Base-by-base conservation (phyloP, 1,140 invertebrate genomes). In the Scaptodrosophila lebanonensis region DNA sequence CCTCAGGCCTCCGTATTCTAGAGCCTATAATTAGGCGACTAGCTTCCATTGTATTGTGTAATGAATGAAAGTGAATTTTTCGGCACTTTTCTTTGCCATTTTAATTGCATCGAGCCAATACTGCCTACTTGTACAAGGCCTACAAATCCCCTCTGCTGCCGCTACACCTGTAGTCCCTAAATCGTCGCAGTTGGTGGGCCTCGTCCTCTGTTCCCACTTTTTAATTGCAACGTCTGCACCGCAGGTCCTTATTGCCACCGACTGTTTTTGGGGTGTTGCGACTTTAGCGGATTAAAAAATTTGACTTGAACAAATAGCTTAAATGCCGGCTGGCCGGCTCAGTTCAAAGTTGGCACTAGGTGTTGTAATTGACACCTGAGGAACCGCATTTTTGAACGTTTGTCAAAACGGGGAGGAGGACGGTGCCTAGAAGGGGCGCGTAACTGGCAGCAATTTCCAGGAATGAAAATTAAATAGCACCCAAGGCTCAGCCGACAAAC, bases 61-160 rank as follows among this genome's bases (percentile, higher is more conserved):
- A 79, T 79, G 75, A 79, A 79, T 79, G 75, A 79, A 79, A 79
- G 76, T 70, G 75, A 79, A 53, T 66, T 73, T n/a, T 79, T 56
- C 49, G 35, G 54, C 67, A 56, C 27, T 7, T 49, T 64, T 67
- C 56, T 66, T 65, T 67, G 64, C 53, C 43, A 53, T 51, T 65
- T 65, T 60, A 73, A 71, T 67, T 67, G 60, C 47, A 43, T 8
- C 8, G 8, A 25, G 22, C 8, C 22, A 8, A 8, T 8, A 25
- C 61, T 73, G 53, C 73, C 73, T 66, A 57, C 66, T 82, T 79
- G 82, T 56, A 64, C 73, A 79, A 25, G 22, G 8, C 8, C 22
- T 25, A 4, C 8, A 25, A 8, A 69, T 58, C 36, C 32, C 33
- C 54, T 44, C 30, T 25, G 7, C 9, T 7, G 16, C 45, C 45